Base-by-base conservation (phyloP, 2,797 vertebrate species). In the Triplophysa bombifrons region DNA sequence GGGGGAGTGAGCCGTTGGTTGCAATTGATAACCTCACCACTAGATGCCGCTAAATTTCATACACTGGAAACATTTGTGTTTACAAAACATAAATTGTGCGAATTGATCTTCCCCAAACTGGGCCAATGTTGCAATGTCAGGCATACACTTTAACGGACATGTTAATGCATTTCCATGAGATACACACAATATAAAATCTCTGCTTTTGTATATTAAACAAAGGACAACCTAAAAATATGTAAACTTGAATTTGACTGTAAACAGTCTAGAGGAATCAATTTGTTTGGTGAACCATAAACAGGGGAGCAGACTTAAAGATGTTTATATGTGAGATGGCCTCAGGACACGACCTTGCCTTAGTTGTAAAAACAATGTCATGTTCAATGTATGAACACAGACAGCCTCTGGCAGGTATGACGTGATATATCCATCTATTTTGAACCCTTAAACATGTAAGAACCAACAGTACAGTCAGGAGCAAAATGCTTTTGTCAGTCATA, bases 261-360 rank as follows among this genome's bases (percentile, higher is more conserved):
- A 27, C 17, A 41, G 17, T 19, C 8, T 0, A 60, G 19, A 61
- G 27, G 20, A 78, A 64, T 44, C 41, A 25, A 34, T 64, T 78
- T 71, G 48, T 48, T 53, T 25, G n/a, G 56, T 63, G 76, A 78
- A 77, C 13, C 75, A 64, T 64, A 65, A 75, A 67, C 30, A 11
- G 41, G n/a, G 30, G n/a, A 25, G 16, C 4, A 13, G 5, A 71
- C 6, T 41, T 41, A 25, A 30, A 78, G 17, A 38, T 70, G 66
- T 38, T 20, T 60, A 60, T 20, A 56, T 69, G 16, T 14, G 20
- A 75, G 63, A 55, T n/a, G 60, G 10, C 64, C 16, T 55, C 30
- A 44, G 38, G 30, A 75, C 20, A 75, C 19, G 19, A 63, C 25
- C 16, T 56, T 76, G 27, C 16, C 20, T 14, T 66, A 27, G 50